A percentile compares a stretch with the other conserved stretches of the same genome.
phyloP scores from a whole-genome alignment of 1,140 invertebrate genomes.

The Lepidurus couesii region DNA sequence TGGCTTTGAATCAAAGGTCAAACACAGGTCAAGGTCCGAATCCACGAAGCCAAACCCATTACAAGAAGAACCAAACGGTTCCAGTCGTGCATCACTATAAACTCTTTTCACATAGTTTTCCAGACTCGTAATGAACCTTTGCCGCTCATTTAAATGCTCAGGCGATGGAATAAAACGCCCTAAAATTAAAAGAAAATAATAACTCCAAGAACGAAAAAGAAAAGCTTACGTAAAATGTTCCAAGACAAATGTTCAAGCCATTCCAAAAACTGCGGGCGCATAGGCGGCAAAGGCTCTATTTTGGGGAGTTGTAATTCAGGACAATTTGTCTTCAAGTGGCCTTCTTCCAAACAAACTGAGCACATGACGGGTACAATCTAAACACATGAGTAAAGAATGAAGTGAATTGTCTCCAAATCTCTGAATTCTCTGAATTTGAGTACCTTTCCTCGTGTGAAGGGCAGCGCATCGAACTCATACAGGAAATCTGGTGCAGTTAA shows the following conservation, averaged over 20 bases:
- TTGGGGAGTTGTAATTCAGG: constrained; percentile 51
- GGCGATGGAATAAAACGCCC: constrained; percentile 2
- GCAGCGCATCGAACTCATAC: neutral
- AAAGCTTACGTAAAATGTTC: constrained; percentile 34
- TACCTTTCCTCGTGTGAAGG: neutral
- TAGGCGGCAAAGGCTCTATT: constrained; percentile 43
- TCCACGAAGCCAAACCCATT: constrained; percentile 58
- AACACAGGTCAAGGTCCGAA: constrained; percentile 58
- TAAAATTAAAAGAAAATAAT: neutral
- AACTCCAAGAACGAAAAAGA: neutral
- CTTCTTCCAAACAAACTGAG: constrained; percentile 50
- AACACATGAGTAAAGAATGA: constrained; percentile 25
- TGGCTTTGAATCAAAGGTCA: constrained; percentile 49
- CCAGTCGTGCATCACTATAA: constrained; percentile 46
- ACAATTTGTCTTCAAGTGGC: constrained; percentile 51
- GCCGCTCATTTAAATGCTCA: constrained; percentile 38
- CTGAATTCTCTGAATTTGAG: constrained; percentile 24
- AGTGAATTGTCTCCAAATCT: too few relatives aligned
- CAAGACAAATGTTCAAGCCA: constrained; percentile 39
- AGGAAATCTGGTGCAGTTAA: neutral
- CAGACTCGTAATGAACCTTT: constrained; percentile 44
- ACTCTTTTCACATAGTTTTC: constrained; percentile 43
- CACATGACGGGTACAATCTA: constrained; percentile 50
- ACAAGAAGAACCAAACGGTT: constrained; percentile 56
- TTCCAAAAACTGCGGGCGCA: constrained; percentile 39